Evolutionary conservation across 2,113 vertebrate genomes (phyloP).

Genomic region (Odontophorus gujanensis): DNA sequence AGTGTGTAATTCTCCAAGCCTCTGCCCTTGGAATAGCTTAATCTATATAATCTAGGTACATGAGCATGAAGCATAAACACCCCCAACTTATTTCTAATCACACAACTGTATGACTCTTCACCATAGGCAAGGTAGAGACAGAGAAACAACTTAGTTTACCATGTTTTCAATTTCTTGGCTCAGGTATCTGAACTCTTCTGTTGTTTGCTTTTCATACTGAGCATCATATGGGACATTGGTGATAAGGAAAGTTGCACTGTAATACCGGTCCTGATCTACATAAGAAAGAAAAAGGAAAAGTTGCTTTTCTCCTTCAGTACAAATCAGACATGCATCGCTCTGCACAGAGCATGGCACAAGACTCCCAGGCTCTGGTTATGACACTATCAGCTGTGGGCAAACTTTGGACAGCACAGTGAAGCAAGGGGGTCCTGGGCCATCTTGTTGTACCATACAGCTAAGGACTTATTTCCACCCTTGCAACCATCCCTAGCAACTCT

Average conservation of each 20-base stretch:
- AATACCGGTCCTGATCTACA: conserved; percentile 76
- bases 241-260: conserved; percentile 66
- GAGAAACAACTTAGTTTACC: conserved; percentile 59
- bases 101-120: neutral
- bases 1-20: neutral
- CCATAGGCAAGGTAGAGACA: neutral
- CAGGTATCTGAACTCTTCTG: conserved; percentile 60
- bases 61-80: neutral
- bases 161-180: conserved; percentile 63
- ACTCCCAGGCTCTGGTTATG: neutral
- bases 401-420: neutral
- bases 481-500: neutral
- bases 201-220: conserved; percentile 66
- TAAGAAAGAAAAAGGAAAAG: neutral
- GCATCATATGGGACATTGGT: conserved; percentile 56
- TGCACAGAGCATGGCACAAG: neutral
- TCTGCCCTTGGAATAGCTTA: no score
- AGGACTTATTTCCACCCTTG: neutral
- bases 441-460: neutral
- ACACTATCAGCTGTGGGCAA: neutral
- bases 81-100: neutral
- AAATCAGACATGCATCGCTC: neutral
- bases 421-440: neutral
- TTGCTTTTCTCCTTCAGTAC: neutral
- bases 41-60: neutral